Base-by-base conservation (phyloP, 2,888 invertebrate genomes). In the Tricholauxania praeusta region DNA sequence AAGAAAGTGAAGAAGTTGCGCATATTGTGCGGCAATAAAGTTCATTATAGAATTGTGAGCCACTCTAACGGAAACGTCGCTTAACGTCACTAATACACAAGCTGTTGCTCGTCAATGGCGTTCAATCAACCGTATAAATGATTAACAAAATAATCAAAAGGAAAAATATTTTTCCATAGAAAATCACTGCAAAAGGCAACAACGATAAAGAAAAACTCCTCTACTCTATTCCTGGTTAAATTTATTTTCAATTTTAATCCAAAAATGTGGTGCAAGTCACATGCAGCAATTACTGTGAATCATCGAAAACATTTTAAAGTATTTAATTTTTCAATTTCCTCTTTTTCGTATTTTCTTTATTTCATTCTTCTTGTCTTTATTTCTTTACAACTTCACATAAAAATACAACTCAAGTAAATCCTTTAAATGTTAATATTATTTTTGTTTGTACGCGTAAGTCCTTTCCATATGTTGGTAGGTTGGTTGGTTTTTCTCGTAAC, bases 241-340 rank as follows among this genome's bases (percentile, higher is more conserved):
- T 48, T 19, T 47, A 5, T 62, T 14, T 39, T 5, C 17, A 1
- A 15, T 57, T 12, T 49, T 12, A 17, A 47, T 63, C 6, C 17
- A 14, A 12, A 19, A 47, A 12, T 47, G 64, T 51, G 28, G n/a
- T 17, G 19, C 63, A 63, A 51, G 22, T 28, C 64, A 64, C 39
- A 64, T 64, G 64, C 49, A 51, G 52, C 51, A 64, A 64, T 64
- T 64, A 51, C 49, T 51, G 48, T 64, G 22, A 49, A 52, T 15
- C 3, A 17, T 14, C 5, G 22, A 6, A 47, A 19, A 22, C 52
- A 63, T 60, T 22, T 22, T 48, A 47, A 48, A 14, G 48, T 14
- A 63, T 63, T 63, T 17, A 63, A 63, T 19, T 63, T 49, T 39
- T 63, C 48, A 63, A 19, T 48, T 48, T 49, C 22, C 14, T 17